Conservation (phyloP, 1,140 invertebrate species). For the Andricus grossulariae region DNA sequence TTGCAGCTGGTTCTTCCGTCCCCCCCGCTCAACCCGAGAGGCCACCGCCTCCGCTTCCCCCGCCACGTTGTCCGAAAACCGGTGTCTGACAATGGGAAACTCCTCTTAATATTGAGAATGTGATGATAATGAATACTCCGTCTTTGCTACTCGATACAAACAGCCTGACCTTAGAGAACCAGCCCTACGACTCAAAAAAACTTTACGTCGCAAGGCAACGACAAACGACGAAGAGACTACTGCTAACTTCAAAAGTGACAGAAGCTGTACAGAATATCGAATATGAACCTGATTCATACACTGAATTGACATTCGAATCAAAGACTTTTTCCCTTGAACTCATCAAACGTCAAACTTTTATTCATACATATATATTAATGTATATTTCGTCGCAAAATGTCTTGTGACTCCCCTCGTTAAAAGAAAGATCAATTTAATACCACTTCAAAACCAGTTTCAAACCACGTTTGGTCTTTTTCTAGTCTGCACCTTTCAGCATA, state of each 20-base stretch:
- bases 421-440: too few relatives aligned
- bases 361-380: background rate
- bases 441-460: too few relatives aligned
- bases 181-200: slow-evolving; percentile 72
- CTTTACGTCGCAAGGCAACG: slow-evolving; percentile 16
- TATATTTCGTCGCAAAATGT: background rate
- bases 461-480: too few relatives aligned
- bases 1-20: slow-evolving; percentile 81
- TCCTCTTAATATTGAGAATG: slow-evolving; percentile 73
- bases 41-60: slow-evolving; percentile 81
- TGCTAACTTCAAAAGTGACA: slow-evolving; percentile 2
- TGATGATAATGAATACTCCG: slow-evolving; percentile 67
- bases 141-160: slow-evolving; percentile 54
- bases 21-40: slow-evolving; percentile 77
- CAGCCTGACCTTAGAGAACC: slow-evolving; percentile 72
- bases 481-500: too few relatives aligned
- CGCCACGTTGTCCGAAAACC: slow-evolving; percentile 81
- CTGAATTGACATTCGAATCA: slow-evolving; percentile 21
- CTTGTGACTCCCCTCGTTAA: too few relatives aligned
- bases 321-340: background rate
- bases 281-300: slow-evolving; percentile 3
- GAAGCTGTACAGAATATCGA: slow-evolving; percentile 15
- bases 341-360: background rate
- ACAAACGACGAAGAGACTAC: background rate
- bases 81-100: slow-evolving; percentile 83